Evolutionary conservation across 2,888 invertebrate species (phyloP).

Genomic region (Diaphora mendica): DNA sequence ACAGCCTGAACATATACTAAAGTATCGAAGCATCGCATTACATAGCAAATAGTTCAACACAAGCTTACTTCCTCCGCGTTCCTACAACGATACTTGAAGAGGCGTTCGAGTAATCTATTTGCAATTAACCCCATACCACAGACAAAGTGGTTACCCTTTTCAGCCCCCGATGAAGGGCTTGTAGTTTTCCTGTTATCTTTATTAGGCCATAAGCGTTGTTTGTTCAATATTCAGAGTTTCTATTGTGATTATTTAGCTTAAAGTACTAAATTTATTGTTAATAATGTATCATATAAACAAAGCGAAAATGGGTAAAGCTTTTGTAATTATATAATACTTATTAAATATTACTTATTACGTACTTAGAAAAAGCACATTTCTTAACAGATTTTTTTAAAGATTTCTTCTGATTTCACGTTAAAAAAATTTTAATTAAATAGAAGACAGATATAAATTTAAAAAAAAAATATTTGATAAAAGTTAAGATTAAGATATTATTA

Average conservation of each 20-base stretch:
- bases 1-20: not conserved
- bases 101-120: slow-evolving; percentile 20
- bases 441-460: too few relatives aligned
- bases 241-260: not conserved
- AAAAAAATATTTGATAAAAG: too few relatives aligned
- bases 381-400: too few relatives aligned
- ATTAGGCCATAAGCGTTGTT: not conserved
- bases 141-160: slow-evolving; percentile 17
- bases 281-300: not conserved
- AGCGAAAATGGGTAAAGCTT: too few relatives aligned
- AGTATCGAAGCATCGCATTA: not conserved
- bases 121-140: slow-evolving; percentile 16
- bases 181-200: slow-evolving; percentile 9
- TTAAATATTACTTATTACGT: too few relatives aligned
- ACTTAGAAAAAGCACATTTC: too few relatives aligned
- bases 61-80: not conserved
- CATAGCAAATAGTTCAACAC: not conserved
- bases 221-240: not conserved
- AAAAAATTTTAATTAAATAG: too few relatives aligned
- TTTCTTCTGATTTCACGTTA: too few relatives aligned
- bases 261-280: not conserved
- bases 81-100: slow-evolving; percentile 7
- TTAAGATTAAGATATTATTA: too few relatives aligned
- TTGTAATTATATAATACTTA: too few relatives aligned
- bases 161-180: not conserved